Percentiles rank a stretch among this genome's conserved stretches.
Evolutionary conservation across 2,888 invertebrate species (phyloP).

Genomic region (Tachystola acroxantha): DNA sequence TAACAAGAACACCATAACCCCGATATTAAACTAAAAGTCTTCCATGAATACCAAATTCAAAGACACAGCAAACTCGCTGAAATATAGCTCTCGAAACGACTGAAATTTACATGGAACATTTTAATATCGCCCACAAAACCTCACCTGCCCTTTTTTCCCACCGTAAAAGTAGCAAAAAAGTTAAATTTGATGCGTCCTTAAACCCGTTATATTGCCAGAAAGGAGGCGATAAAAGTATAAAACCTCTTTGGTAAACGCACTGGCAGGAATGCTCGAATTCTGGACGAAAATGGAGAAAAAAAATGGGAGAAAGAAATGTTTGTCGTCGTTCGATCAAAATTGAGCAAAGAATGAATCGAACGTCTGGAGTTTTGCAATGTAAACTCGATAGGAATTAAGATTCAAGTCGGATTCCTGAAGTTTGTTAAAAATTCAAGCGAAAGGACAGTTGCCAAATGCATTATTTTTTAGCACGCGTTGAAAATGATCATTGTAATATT

Average conservation of each 20-base stretch:
- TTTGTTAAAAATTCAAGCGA: no score
- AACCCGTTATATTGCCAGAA: conserved; percentile 37
- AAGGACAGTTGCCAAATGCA: no score
- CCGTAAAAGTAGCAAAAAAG: conserved; percentile 51
- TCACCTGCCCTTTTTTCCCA: conserved; percentile 73
- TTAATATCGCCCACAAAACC: conserved; percentile 60
- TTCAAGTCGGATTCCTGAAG: conserved; percentile 4
- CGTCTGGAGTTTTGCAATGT: conserved; percentile 21
- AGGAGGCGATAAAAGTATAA: conserved; percentile 23
- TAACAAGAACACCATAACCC: conserved; percentile 21
- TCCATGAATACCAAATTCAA: conserved; percentile 69
- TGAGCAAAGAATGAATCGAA: conserved; percentile 26
- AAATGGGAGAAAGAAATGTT: conserved; percentile 11
- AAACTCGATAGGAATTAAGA: conserved; percentile 19
- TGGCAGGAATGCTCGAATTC: conserved; percentile 32
- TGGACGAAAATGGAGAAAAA: conserved; percentile 15
- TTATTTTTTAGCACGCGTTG: no score
- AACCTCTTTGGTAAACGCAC: conserved; percentile 33
- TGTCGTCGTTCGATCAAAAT: conserved; percentile 37
- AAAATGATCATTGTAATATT: no score
- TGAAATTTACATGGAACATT: conserved; percentile 76
- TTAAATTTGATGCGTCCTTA: conserved; percentile 45
- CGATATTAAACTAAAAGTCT: conserved; percentile 62
- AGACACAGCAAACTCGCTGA: conserved; percentile 55
- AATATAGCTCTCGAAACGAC: conserved; percentile 54